Evolutionary conservation across 2,797 vertebrate genomes (phyloP).

Genomic region (Acanthurus lineatus): DNA sequence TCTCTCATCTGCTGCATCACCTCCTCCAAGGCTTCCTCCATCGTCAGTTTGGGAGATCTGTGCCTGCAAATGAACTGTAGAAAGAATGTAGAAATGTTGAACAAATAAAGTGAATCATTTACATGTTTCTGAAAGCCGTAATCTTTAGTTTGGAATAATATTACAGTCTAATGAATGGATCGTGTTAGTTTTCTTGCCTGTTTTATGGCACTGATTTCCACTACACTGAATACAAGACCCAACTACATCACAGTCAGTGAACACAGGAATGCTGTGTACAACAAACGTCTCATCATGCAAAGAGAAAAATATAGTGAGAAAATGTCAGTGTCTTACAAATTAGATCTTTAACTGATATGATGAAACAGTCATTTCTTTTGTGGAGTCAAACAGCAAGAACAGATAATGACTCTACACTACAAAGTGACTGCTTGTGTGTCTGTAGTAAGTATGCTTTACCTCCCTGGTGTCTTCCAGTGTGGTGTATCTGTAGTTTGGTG

Average conservation of each 20-base stretch:
- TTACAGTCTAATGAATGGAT: background rate
- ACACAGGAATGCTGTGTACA: background rate
- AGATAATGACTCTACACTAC: too few species aligned
- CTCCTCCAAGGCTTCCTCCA: constrained; percentile 81
- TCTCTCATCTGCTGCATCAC: constrained; percentile 77
- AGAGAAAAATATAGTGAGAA: background rate
- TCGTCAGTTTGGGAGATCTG: constrained; percentile 78
- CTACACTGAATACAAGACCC: background rate
- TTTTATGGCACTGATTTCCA: background rate
- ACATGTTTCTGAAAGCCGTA: background rate
- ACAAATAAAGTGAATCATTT: background rate
- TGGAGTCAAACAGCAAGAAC: too few species aligned
- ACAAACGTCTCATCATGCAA: background rate
- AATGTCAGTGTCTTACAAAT: background rate
- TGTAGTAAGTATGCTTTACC: constrained; percentile 76
- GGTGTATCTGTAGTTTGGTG: constrained; percentile 89
- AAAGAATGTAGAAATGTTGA: background rate
- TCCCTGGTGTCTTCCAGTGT: constrained; percentile 90
- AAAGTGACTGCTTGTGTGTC: too few species aligned
- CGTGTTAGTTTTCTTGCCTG: background rate
- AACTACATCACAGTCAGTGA: background rate
- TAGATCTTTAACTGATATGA: background rate
- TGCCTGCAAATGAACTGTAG: constrained; percentile 85
- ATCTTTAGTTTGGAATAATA: background rate
- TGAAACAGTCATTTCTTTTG: background rate